Conservation (phyloP, 2,888 invertebrate species). For the Limnephilus auricula region DNA sequence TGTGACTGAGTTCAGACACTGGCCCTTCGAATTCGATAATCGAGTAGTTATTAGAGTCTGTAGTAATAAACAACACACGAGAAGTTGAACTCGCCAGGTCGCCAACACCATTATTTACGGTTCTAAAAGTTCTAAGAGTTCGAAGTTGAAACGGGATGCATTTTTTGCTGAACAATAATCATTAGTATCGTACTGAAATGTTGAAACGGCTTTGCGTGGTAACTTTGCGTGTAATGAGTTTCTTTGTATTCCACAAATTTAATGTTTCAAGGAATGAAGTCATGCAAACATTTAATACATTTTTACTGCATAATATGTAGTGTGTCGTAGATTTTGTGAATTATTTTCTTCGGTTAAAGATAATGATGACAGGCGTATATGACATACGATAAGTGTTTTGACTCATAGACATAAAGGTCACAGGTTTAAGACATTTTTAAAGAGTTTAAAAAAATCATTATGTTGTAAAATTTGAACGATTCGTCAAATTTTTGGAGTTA, state of each 20-base stretch:
- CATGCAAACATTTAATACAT: background rate
- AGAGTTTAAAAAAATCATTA: background rate
- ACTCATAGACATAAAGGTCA: background rate
- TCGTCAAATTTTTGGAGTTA: too few relatives aligned
- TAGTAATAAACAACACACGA: background rate
- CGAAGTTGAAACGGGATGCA: background rate
- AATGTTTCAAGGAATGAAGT: background rate
- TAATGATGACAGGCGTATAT: background rate
- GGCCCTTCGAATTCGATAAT: background rate
- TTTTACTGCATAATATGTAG: background rate
- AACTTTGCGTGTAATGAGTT: background rate
- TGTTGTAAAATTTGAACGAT: too few relatives aligned
- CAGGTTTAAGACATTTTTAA: background rate
- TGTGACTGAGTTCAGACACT: background rate
- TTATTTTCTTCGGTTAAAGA: background rate
- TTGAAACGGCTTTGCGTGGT: background rate
- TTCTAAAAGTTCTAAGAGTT: background rate
- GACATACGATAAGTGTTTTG: background rate
- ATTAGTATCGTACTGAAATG: background rate
- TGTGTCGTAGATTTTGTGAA: background rate
- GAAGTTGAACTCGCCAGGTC: background rate
- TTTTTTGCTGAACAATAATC: background rate
- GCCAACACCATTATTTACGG: background rate
- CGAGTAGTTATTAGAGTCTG: background rate
- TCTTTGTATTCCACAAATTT: constrained; percentile 2